Conservation (phyloP, 1,140 invertebrate genomes). For the Leptopilina clavipes region DNA sequence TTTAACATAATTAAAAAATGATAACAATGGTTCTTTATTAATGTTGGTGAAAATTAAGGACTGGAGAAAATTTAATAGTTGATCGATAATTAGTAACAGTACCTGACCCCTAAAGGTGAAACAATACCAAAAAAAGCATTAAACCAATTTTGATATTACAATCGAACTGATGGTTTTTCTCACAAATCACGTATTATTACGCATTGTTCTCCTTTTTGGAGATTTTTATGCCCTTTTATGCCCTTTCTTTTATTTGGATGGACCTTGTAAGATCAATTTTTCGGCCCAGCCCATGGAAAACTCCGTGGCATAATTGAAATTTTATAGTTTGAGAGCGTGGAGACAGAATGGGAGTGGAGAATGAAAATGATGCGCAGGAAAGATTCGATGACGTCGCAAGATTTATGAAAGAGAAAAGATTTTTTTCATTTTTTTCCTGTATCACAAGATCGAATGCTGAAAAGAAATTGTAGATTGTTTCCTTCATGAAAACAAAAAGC, state of each 20-base stretch:
- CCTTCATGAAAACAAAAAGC: no score
- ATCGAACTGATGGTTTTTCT: conserved; percentile 52
- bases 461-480: not conserved
- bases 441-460: not conserved
- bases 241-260: conserved; percentile 17
- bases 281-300: conserved; percentile 60
- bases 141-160: conserved; percentile 62
- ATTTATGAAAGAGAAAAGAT: not conserved
- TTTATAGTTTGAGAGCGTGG: conserved; percentile 58
- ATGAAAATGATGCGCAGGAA: conserved; percentile 1
- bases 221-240: not conserved
- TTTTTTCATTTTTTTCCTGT: not conserved
- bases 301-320: conserved; percentile 63
- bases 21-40: no score
- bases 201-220: not conserved
- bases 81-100: no score
- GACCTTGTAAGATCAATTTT: conserved; percentile 58
- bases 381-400: not conserved
- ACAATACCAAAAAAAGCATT: conserved; percentile 48
- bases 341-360: conserved; percentile 35
- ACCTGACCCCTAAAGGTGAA: conserved; percentile 47
- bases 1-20: no score
- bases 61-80: no score
- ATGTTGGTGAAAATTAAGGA: no score
- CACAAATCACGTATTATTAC: not conserved